These are phyloP conservation scores for Sarcophaga carnaria DNA, from an alignment of 2,888 invertebrate genomes.

Conservation along the genomic window DNA sequence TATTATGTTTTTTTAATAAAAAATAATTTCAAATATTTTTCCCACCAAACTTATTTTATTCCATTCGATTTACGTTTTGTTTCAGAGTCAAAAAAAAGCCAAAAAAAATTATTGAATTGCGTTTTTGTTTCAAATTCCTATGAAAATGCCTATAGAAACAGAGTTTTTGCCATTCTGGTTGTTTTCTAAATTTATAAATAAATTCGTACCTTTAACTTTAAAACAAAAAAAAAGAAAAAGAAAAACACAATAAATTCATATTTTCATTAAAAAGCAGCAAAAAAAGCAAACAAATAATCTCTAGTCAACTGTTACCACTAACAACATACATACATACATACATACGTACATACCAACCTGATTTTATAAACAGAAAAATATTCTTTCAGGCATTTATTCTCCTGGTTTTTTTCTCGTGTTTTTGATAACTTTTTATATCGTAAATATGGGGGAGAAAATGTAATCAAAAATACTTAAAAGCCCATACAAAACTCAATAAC, in stretches of 20 bases:
- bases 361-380: slow-evolving; percentile 47
- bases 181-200: background rate
- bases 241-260: slow-evolving; percentile 29
- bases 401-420: background rate
- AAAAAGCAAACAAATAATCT: slow-evolving; percentile 39
- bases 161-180: background rate
- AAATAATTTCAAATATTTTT: no score
- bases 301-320: slow-evolving; percentile 64
- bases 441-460: slow-evolving; percentile 57
- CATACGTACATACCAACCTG: slow-evolving; percentile 16
- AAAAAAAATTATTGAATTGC: no score
- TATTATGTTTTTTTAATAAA: no score
- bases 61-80: no score
- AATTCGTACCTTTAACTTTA: slow-evolving; percentile 18
- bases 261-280: slow-evolving; percentile 31
- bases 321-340: slow-evolving; percentile 15
- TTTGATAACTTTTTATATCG: background rate
- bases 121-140: no score
- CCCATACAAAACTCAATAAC: slow-evolving; percentile 68
- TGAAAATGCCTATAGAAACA: no score
- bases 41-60: no score
- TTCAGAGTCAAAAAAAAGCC: no score
- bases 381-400: background rate
- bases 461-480: slow-evolving; percentile 67
- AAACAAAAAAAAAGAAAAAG: background rate